Conservation (phyloP, 2,113 vertebrate genomes). For the Menura novaehollandiae region DNA sequence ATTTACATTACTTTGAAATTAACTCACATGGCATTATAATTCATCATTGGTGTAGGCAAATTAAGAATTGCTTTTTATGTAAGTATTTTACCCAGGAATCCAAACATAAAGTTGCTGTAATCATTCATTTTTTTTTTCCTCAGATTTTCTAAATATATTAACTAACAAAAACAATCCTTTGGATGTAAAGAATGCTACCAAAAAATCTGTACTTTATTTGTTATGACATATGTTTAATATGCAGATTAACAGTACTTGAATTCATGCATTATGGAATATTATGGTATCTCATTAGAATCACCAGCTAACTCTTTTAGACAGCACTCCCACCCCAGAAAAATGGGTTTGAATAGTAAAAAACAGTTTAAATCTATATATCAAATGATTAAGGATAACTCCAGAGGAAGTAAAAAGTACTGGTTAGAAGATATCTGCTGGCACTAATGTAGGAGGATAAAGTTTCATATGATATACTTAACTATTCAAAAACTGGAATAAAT, state of each 20-base stretch:
- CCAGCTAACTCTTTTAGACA: background rate
- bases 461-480: background rate
- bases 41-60: background rate
- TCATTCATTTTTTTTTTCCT: background rate
- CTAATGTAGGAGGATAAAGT: background rate
- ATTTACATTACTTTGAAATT: background rate
- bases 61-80: background rate
- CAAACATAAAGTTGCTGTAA: background rate
- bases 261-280: background rate
- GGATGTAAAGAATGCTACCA: too few relatives aligned
- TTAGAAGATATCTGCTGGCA: background rate
- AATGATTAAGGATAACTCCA: background rate
- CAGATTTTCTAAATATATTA: background rate
- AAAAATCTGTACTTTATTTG: too few relatives aligned
- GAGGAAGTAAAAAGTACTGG: background rate
- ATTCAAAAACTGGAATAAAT: background rate
- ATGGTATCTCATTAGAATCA: background rate
- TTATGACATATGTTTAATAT: too few relatives aligned
- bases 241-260: background rate
- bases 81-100: background rate
- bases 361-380: background rate
- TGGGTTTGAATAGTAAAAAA: background rate
- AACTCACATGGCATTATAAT: background rate
- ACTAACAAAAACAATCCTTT: background rate
- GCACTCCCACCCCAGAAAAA: rapidly evolving